These are phyloP conservation scores for Drosophila engyochracea DNA, from an alignment of 2,888 invertebrate genomes.

Conservation along the genomic window DNA sequence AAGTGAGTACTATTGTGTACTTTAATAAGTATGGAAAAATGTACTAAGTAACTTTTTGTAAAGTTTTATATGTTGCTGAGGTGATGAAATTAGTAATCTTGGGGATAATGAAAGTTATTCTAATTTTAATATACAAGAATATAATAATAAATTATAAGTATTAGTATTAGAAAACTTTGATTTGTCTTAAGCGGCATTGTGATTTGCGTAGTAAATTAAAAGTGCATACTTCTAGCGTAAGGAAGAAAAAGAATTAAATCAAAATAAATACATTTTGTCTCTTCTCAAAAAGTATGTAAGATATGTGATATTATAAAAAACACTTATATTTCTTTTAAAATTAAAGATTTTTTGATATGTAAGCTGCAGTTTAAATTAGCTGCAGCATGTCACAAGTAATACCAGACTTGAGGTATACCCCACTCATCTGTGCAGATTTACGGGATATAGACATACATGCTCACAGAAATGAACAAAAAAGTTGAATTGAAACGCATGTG, in stretches of 20 bases:
- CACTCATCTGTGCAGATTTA: not conserved
- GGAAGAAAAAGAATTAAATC: not conserved
- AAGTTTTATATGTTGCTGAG: not conserved
- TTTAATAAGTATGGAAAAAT: too few relatives aligned
- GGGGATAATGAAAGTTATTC: not conserved
- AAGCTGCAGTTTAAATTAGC: not conserved
- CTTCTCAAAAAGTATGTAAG: not conserved
- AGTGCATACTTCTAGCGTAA: not conserved
- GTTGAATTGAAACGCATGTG: conserved; percentile 78
- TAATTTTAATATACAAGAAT: not conserved
- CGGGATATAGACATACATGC: conserved; percentile 15
- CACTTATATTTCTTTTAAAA: too few relatives aligned
- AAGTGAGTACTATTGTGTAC: not conserved
- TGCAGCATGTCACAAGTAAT: not conserved
- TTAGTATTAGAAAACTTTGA: not conserved
- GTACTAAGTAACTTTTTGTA: not conserved
- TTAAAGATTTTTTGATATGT: too few relatives aligned
- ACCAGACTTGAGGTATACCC: not conserved
- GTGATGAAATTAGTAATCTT: too few relatives aligned
- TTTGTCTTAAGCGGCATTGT: not conserved
- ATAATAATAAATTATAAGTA: not conserved
- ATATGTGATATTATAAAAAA: not conserved
- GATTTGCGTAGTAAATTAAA: not conserved
- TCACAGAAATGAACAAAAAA: conserved; percentile 45
- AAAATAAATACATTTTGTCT: not conserved